A percentile compares a stretch with the other conserved stretches of the same genome.
Evolutionary conservation across 2,113 vertebrate species (phyloP).

Genomic region (Bos taurus): ARS-UCD2.0 NC_037346.1:32631501-32632000

Average conservation of each 20-base stretch:
- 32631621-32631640: background rate
- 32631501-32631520: background rate
- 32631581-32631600: background rate
- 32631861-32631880: background rate
- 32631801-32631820: background rate
- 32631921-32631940: background rate
- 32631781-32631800: background rate
- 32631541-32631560: background rate
- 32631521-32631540: background rate
- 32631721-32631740: constrained; percentile 12
- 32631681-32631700: constrained; percentile 20
- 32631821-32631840: background rate
- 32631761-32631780: background rate
- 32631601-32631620: background rate
- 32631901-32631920: background rate
- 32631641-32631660: constrained; percentile 17
- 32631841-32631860: background rate
- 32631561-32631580: background rate
- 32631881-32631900: background rate
- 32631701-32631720: constrained; percentile 26
- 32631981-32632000: background rate
- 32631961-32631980: background rate
- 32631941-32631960: background rate
- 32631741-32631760: background rate
- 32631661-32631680: constrained; percentile 19